phyloP scores from a whole-genome alignment of 1,140 invertebrate species.

The Portunus trituberculatus region DNA sequence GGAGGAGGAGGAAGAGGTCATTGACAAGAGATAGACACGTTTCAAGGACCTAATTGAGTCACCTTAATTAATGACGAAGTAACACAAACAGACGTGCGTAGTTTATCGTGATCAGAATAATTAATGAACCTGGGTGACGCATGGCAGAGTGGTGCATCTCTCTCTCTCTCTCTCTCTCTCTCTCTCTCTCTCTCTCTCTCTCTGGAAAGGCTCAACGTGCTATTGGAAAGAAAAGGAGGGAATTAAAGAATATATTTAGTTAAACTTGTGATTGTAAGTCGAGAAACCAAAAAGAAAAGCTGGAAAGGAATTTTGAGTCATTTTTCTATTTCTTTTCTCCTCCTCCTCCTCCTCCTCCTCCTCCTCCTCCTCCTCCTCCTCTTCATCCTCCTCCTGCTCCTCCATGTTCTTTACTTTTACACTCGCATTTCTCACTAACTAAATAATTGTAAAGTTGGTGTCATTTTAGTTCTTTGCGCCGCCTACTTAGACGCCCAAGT shows the following conservation, averaged over 20 bases:
- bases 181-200: constrained; percentile 48
- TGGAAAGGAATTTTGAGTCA: too few relatives aligned
- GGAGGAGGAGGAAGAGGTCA: too few relatives aligned
- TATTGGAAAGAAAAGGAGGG: not conserved
- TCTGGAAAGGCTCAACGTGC: not conserved
- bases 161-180: constrained; percentile 48
- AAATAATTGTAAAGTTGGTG: too few relatives aligned
- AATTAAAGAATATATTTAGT: not conserved
- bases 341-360: not conserved
- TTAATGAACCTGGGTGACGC: not conserved
- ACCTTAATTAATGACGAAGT: too few relatives aligned
- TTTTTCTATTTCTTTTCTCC: not conserved
- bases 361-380: not conserved
- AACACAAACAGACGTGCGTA: too few relatives aligned
- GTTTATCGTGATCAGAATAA: too few relatives aligned
- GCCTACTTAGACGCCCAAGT: not conserved
- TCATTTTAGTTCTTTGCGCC: too few relatives aligned
- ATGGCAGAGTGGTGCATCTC: not conserved
- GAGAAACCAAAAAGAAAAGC: too few relatives aligned
- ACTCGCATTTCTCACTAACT: not conserved
- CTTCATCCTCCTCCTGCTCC: not conserved
- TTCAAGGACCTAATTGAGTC: too few relatives aligned
- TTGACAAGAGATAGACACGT: too few relatives aligned
- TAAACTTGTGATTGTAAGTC: too few relatives aligned
- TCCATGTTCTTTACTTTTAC: not conserved